Conservation (phyloP, 1,140 invertebrate species). For the Drosophila leontia region DNA sequence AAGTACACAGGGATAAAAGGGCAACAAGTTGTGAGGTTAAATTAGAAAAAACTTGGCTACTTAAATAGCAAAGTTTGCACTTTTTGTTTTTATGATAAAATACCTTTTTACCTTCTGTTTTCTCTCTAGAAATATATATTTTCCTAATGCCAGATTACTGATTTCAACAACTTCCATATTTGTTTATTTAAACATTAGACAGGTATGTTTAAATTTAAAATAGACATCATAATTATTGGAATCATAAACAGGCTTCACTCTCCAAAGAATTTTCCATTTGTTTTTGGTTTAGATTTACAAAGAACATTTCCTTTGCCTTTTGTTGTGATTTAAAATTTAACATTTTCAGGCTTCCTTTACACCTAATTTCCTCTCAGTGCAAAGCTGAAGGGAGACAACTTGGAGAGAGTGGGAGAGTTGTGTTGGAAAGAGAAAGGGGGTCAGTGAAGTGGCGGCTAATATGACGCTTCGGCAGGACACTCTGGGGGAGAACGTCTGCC, state of each 20-base stretch:
- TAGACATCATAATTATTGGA: too few relatives aligned
- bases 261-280: too few relatives aligned
- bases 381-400: too few relatives aligned
- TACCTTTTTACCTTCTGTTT: neutral
- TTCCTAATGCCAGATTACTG: neutral
- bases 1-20: neutral
- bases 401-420: neutral
- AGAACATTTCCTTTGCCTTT: too few relatives aligned
- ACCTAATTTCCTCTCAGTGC: neutral
- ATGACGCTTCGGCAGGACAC: conserved; percentile 19
- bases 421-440: conserved; percentile 2
- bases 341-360: too few relatives aligned
- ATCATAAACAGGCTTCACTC: too few relatives aligned
- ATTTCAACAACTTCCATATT: neutral
- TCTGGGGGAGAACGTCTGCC: neutral
- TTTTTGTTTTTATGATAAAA: neutral
- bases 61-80: neutral
- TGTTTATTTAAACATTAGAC: neutral
- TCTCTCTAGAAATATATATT: neutral
- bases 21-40: neutral
- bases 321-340: too few relatives aligned
- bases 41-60: accelerated
- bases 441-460: conserved; percentile 43
- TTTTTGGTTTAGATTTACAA: too few relatives aligned
- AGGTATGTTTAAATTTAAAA: neutral